A percentile compares a stretch with the other conserved stretches of the same genome.
These are phyloP conservation scores for Neolamprologus longior DNA, from an alignment of 2,113 vertebrate species.

Conservation along the genomic window DNA sequence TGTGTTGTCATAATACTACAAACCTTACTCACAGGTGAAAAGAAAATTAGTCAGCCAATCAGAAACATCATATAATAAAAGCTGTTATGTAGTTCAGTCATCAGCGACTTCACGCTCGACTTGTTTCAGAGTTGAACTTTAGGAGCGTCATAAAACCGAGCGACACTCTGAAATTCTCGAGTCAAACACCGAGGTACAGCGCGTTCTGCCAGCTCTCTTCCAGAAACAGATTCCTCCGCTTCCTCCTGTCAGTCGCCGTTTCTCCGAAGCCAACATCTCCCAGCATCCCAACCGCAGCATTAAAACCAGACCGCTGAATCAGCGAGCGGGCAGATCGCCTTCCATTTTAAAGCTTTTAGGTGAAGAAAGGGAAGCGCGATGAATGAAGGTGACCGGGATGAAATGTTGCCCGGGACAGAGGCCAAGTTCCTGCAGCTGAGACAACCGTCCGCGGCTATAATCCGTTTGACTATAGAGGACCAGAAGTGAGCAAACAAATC, in stretches of 20 bases:
- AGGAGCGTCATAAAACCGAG: neutral
- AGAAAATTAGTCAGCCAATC: neutral
- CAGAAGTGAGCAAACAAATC: slow-evolving; percentile 20
- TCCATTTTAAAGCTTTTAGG: neutral
- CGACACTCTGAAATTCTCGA: neutral
- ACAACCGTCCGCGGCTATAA: neutral
- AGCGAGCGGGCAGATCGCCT: neutral
- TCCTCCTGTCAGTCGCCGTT: neutral
- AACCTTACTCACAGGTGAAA: neutral
- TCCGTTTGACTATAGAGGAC: neutral
- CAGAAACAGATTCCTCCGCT: neutral
- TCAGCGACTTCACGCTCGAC: neutral
- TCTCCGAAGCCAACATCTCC: neutral
- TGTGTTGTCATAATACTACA: neutral
- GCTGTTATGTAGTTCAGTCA: neutral
- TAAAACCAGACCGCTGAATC: neutral
- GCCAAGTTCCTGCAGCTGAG: slow-evolving; percentile 5
- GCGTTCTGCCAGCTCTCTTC: neutral
- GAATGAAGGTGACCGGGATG: slow-evolving; percentile 4
- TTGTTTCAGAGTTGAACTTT: neutral
- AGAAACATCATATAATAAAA: neutral
- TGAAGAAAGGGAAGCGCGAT: neutral
- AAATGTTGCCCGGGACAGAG: neutral
- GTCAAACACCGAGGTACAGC: neutral
- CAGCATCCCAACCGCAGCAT: neutral